Percentiles rank a stretch among this genome's conserved stretches.
Conservation (phyloP, 2,888 invertebrate genomes). For the Adelphocoris suturalis region DNA sequence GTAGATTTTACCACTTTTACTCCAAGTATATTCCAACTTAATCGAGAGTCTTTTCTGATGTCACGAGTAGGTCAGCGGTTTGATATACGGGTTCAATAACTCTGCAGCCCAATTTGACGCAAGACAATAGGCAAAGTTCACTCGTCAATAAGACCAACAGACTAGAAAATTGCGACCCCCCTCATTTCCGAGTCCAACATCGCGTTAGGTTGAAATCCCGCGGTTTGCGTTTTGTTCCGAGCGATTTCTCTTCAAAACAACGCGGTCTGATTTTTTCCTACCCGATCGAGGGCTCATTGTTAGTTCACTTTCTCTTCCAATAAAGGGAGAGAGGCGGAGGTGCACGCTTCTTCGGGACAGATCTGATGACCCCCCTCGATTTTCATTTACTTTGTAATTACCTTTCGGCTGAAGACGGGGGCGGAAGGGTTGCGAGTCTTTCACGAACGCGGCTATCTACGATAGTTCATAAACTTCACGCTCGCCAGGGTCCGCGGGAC, state of each 20-base stretch:
- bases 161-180: background rate
- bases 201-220: background rate
- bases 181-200: slow-evolving; percentile 17
- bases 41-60: too few species aligned
- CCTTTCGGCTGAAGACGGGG: background rate
- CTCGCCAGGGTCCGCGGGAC: background rate
- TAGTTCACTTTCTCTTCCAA: slow-evolving; percentile 64
- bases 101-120: background rate
- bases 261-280: slow-evolving; percentile 28
- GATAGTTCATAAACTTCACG: slow-evolving; percentile 48
- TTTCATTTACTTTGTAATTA: slow-evolving; percentile 65
- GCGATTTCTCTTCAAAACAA: slow-evolving; percentile 15
- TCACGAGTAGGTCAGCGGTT: too few species aligned
- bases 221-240: slow-evolving; percentile 26
- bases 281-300: slow-evolving; percentile 41
- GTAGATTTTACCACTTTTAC: too few species aligned
- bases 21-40: too few species aligned
- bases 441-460: slow-evolving; percentile 34
- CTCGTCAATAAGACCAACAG: background rate
- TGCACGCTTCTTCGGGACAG: slow-evolving; percentile 61
- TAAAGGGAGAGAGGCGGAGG: slow-evolving; percentile 35
- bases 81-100: background rate
- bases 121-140: slow-evolving; percentile 14
- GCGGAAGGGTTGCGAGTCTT: slow-evolving; percentile 9
- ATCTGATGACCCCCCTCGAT: slow-evolving; percentile 60